Conservation (phyloP, 2,113 vertebrate genomes). For the Scortum barcoo region DNA sequence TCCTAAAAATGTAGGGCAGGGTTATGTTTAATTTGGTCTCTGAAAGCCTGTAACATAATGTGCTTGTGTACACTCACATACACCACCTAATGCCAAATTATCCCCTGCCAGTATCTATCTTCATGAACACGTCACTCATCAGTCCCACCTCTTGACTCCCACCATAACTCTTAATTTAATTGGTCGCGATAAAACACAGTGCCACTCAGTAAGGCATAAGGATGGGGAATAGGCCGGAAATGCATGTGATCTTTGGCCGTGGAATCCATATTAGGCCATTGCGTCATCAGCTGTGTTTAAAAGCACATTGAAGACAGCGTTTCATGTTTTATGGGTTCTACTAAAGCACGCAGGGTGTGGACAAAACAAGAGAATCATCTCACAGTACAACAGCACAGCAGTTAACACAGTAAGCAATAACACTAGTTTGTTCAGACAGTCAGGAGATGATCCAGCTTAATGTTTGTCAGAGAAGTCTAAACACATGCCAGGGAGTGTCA, state of each 20-base stretch:
- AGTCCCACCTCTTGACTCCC: neutral
- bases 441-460: neutral
- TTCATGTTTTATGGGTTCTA: neutral
- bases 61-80: neutral
- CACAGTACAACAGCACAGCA: neutral
- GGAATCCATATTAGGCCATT: neutral
- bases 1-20: neutral
- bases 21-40: neutral
- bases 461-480: neutral
- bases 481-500: neutral
- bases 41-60: neutral
- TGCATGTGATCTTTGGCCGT: neutral
- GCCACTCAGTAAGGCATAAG: neutral
- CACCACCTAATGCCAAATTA: neutral
- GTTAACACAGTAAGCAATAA: neutral
- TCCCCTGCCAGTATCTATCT: neutral
- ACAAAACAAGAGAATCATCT: neutral
- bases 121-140: neutral
- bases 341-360: neutral
- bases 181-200: neutral
- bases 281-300: neutral
- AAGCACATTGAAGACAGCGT: neutral
- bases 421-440: neutral
- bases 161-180: neutral
- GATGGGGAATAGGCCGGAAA: neutral